phyloP scores from a whole-genome alignment of 2,888 invertebrate genomes.

The Rhingia rostrata region DNA sequence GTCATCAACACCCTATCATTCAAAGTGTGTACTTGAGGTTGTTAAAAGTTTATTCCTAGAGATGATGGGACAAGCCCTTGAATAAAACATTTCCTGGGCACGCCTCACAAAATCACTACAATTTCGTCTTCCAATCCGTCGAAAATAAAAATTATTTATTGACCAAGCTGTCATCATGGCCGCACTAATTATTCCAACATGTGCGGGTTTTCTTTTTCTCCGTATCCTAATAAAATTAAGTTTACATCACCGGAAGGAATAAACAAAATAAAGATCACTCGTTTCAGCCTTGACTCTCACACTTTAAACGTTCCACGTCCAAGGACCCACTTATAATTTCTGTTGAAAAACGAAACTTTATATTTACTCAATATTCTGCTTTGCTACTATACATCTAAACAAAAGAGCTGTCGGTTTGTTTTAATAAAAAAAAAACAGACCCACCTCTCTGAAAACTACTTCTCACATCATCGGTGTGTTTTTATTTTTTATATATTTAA shows the following conservation, averaged over 20 bases:
- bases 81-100: not conserved
- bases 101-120: not conserved
- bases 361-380: no score
- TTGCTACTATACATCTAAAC: not conserved
- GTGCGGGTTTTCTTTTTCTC: not conserved
- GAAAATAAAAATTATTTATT: not conserved
- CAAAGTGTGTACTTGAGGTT: no score
- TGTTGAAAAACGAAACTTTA: not conserved
- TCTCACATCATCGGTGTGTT: not conserved
- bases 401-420: not conserved
- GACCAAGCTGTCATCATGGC: not conserved
- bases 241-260: not conserved
- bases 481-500: not conserved
- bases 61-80: not conserved
- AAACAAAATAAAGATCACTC: not conserved
- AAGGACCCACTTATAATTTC: not conserved
- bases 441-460: not conserved
- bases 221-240: not conserved
- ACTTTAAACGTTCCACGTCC: not conserved
- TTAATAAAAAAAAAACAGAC: not conserved
- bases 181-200: not conserved
- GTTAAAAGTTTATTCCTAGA: not conserved
- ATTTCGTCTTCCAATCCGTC: not conserved
- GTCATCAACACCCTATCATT: not conserved
- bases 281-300: constrained; percentile 6